These are phyloP conservation scores for Nomada flava DNA, from an alignment of 2,888 invertebrate genomes.

Conservation along the genomic window DNA sequence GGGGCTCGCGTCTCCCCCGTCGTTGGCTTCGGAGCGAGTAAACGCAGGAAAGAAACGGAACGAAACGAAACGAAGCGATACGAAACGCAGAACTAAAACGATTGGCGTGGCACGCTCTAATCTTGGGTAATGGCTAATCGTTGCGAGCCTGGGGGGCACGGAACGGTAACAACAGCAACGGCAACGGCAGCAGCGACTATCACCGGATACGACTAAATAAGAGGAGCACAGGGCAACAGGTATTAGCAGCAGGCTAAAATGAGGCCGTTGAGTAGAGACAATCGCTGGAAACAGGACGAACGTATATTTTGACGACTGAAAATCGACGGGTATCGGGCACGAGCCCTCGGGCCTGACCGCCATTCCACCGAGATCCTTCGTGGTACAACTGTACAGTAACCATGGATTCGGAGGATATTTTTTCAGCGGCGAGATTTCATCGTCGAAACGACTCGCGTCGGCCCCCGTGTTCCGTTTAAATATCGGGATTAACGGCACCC, in stretches of 20 bases:
- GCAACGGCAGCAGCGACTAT: conserved; percentile 25
- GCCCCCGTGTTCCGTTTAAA: conserved; percentile 72
- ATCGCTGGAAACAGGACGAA: conserved; percentile 74
- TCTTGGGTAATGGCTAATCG: conserved; percentile 79
- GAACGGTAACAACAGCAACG: conserved; percentile 44
- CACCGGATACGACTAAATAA: conserved; percentile 9
- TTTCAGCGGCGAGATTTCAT: conserved; percentile 48
- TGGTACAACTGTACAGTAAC: conserved; percentile 20
- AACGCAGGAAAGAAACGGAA: conserved; percentile 23
- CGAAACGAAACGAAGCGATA: conserved; percentile 47
- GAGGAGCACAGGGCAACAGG: conserved; percentile 53
- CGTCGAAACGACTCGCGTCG: conserved; percentile 36
- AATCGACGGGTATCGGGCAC: conserved; percentile 75
- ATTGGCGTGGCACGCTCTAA: conserved; percentile 73
- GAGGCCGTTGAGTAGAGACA: conserved; percentile 55
- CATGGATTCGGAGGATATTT: conserved; percentile 30
- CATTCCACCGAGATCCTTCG: conserved; percentile 1
- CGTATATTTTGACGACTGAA: conserved; percentile 83
- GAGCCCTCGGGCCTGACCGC: conserved; percentile 39
- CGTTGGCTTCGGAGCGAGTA: conserved; percentile 27
- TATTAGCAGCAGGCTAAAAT: conserved; percentile 65
- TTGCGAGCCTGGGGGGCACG: conserved; percentile 63
- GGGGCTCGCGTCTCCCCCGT: conserved; percentile 1
- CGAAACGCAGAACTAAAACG: conserved; percentile 48
- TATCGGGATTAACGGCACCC: conserved; percentile 70